Base-by-base conservation (phyloP, 1,140 invertebrate species). In the Arctopsyche grandis region DNA sequence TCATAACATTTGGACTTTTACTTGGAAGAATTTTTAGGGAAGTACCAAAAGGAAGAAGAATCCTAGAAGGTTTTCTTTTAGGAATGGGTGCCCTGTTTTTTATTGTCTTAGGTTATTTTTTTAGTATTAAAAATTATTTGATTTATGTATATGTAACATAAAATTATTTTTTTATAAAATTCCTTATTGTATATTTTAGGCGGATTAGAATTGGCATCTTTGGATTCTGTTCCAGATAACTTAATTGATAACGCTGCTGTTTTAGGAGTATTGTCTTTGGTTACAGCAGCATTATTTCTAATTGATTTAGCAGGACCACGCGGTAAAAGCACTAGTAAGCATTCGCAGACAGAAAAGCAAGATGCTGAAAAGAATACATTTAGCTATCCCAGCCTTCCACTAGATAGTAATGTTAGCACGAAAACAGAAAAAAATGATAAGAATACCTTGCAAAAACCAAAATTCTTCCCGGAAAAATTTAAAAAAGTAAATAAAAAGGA, bases 191-290 rank as follows among this genome's bases (percentile, higher is more conserved):
- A 29, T 79, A 21, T 75, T 75, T 79, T 83, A 91, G 90, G 90
- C 82, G 91, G 91, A 82, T 85, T 94, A 83, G 90, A 91, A 77
- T 86, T 94, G 70, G 91, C 92, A 10, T 91, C 93, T 5, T 88
- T 94, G 82, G 93, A 94, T 83, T 91, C 90, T 56, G 89, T 94
- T 1, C 92, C 92, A 1, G 84, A 86, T 9, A 89, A 91, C 48
- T 85, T 94, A 58, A 86, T 93, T 5, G 92, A 93, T 81, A 94
- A 94, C 84, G 93, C 92, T 0, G 90, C 92, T 0, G 90, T 93
- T 21, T 87, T 94, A 12, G 93, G 93, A 0, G 89, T 90, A 9
- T 85, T 94, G 4, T 92, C 93, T n/a, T 85, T 94, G 5, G 77
- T 92, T 7, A 93, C 92, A 0, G 93, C 91, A 0, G 88, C 91